Base-by-base conservation (phyloP, 2,113 vertebrate genomes). In the Stigmatopora argus region DNA sequence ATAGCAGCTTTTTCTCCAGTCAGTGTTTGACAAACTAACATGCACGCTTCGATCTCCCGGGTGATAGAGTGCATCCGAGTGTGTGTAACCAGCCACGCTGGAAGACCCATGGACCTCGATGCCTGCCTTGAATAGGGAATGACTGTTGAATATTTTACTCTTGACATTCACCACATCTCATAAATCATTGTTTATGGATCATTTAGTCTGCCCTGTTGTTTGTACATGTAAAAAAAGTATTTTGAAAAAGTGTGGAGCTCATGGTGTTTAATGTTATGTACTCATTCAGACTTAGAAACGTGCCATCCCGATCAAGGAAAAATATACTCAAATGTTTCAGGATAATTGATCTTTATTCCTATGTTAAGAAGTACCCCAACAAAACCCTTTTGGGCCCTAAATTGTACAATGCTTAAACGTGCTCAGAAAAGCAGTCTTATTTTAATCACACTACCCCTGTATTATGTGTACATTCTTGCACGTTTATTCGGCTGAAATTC, bases 101-200 rank as follows among this genome's bases (percentile, higher is more conserved):
- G 74, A 67, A 38, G 57, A 74, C 75, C 75, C 66, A 51, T 82
- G 82, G 70, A 65, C 75, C 78, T 79, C 72, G 18, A 74, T 66
- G 64, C 70, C 78, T 71, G 76, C 74, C 70, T 73, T 81, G 78
- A 86, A 86, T 85, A 76, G 82, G 79, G 58, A 88, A 86, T 70
- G 71, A 70, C 69, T 83, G 63, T 67, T 88, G 81, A 88, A 89
- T 88, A 87, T 88, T 87, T 87, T 60, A 67, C 77, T 74, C 74
- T 66, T 85, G 73, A 85, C 81, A 74, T 58, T 8, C 59, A 71
- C 45, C 64, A 58, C 66, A 69, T 76, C 83, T 82, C 85, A 86
- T 88, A 84, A 87, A 88, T 89, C 85, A 82, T 73, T 75, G 76
- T 89, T 89, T 86, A 86, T 84, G 76, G 81, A 84, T 83, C 78